Percentiles rank a stretch among this genome's conserved stretches.
These are phyloP conservation scores for Thymallus thymallus DNA, from an alignment of 2,113 vertebrate species.

Conservation along the genomic window DNA sequence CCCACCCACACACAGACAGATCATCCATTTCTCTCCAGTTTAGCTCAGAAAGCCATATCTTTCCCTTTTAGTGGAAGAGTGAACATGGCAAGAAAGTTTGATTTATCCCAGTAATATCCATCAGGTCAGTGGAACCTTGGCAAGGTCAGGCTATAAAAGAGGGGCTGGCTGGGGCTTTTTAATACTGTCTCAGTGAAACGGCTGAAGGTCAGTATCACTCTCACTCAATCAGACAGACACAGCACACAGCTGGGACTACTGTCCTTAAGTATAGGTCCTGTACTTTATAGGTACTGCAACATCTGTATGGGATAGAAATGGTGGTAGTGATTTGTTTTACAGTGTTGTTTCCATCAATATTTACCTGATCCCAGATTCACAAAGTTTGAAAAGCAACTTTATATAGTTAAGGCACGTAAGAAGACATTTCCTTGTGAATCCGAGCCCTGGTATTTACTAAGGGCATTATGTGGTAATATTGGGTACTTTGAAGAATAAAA, in stretches of 20 bases:
- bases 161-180: slow-evolving; percentile 63
- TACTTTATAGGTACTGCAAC: no score
- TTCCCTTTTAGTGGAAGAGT: slow-evolving; percentile 37
- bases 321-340: no score
- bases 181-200: slow-evolving; percentile 70
- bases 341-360: no score
- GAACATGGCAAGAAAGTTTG: slow-evolving; percentile 61
- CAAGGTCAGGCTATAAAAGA: slow-evolving; percentile 61
- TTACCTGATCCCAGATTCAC: no score
- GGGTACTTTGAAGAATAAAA: no score
- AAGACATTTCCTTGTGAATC: no score
- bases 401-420: no score
- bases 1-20: slow-evolving; percentile 12
- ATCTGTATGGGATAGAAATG: no score
- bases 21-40: background rate
- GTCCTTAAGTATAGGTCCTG: background rate
- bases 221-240: slow-evolving; percentile 60
- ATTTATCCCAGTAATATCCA: slow-evolving; percentile 72
- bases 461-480: no score
- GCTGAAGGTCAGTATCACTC: slow-evolving; percentile 64
- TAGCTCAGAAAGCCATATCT: background rate
- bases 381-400: no score
- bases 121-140: slow-evolving; percentile 66
- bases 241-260: background rate
- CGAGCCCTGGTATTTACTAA: no score